Base-by-base conservation (phyloP, 2,888 invertebrate species). In the Eupithecia tripunctaria region DNA sequence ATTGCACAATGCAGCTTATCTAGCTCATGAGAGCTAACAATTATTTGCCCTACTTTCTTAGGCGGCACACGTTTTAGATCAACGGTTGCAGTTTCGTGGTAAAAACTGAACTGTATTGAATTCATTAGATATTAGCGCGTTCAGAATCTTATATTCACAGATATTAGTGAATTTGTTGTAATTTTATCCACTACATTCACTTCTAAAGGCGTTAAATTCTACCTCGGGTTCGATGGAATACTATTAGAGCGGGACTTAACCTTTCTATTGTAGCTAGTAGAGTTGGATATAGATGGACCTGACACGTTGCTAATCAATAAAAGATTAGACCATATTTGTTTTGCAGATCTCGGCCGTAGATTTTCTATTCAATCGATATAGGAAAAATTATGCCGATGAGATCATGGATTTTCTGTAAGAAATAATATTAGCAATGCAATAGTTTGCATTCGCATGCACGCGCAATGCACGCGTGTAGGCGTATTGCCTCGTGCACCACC, bases 1-100 rank as follows among this genome's bases (percentile, higher is more conserved):
- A 85, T 92, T 92, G 92, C 91, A 91, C 91, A 91, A 91, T 90
- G 91, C 90, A 90, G 88, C 89, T 91, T 92, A 92, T 90, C 90
- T 91, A 87, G 88, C 86, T 82, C 87, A 87, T 84, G 87, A 87
- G 89, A 91, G 85, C 84, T 83, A 87, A 87, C 88, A 88, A 89
- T 89, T 91, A 89, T 87, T 86, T 89, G 92, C 83, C 89, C 91
- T 81, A 92, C 89, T 91, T 92, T 92, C 89, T 85, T 86, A 81
- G 77, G 78, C 76, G 78, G 78, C 71, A 79, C 78, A 81, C 77
- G 82, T 81, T 38, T 79, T 78, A 80, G 85, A 84, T 87, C 85
- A 81, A 43, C 81, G 82, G 87, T 88, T 84, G 85, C 87, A 87
- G 86, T 90, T 88, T 88, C 86, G 78, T 87, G 82, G 80, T 64